Percentiles rank a stretch among this genome's conserved stretches.
phyloP scores from a whole-genome alignment of 2,797 vertebrate species.

The Tangara arthus region DNA sequence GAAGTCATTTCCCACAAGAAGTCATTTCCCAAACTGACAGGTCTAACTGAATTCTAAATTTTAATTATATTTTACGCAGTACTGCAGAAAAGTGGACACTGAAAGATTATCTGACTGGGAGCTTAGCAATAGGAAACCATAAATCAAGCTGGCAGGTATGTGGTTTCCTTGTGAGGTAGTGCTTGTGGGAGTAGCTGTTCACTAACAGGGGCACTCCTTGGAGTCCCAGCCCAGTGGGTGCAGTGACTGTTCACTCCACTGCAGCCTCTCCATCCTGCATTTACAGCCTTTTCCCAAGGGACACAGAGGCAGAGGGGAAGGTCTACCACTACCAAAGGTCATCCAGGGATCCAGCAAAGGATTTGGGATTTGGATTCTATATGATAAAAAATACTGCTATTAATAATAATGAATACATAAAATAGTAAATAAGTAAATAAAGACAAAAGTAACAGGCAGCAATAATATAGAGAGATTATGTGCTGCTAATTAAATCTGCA shows the following conservation, averaged over 20 bases:
- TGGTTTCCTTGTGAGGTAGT: conserved; percentile 55
- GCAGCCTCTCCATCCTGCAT: not conserved
- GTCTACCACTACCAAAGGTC: not conserved
- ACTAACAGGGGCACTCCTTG: not conserved
- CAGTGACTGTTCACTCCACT: not conserved
- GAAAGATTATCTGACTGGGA: conserved; percentile 65
- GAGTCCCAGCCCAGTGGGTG: not conserved
- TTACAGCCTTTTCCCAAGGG: not conserved
- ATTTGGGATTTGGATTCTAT: not conserved
- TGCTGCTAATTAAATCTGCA: conserved; percentile 37
- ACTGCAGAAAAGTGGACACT: conserved; percentile 54
- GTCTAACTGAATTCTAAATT: conserved; percentile 11
- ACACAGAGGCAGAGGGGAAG: not conserved
- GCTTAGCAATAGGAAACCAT: conserved; percentile 60
- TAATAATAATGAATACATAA: not conserved
- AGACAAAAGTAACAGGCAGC: not conserved
- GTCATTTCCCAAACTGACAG: not conserved
- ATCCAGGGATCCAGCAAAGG: not conserved
- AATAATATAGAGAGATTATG: not conserved
- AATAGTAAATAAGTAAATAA: not conserved
- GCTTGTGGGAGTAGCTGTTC: conserved; percentile 46
- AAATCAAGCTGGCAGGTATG: conserved; percentile 77
- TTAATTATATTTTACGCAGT: conserved; percentile 36
- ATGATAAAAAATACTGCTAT: not conserved
- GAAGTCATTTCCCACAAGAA: not conserved